Conservation (phyloP, 2,888 invertebrate species). For the Xiphydria camelus region DNA sequence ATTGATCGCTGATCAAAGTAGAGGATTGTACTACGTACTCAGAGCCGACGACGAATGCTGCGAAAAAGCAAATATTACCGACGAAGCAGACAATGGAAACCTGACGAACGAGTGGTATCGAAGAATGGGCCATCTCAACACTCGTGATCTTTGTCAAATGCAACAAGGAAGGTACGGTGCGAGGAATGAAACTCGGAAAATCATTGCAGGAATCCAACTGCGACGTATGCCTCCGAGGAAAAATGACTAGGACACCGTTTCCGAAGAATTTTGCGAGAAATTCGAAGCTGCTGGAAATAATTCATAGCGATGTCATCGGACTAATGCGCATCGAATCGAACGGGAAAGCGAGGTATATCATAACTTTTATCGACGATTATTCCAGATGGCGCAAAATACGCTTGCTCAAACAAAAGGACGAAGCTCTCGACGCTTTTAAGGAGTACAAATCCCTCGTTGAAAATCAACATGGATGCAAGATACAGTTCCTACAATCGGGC, state of each 20-base stretch:
- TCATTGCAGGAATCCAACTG: conserved; percentile 1
- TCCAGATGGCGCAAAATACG: conserved; percentile 19
- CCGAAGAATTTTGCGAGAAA: conserved; percentile 8
- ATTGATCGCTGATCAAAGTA: conserved; percentile 7
- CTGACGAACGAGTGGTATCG: conserved; percentile 1
- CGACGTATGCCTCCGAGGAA: conserved; percentile 10
- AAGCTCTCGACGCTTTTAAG: conserved; percentile 18
- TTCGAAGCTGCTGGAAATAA: conserved; percentile 11
- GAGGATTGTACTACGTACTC: conserved; percentile 13
- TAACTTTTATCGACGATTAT: conserved; percentile 26
- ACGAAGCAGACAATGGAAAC: conserved; percentile 1
- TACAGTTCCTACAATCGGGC: conserved; percentile 17
- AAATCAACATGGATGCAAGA: no score
- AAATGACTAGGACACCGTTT: conserved; percentile 16
- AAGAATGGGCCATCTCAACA: conserved; percentile 11
- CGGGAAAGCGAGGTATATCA: conserved; percentile 21
- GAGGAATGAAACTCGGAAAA: conserved; percentile 4
- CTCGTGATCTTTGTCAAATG: neutral
- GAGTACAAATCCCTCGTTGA: conserved; percentile 16
- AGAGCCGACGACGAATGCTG: conserved; percentile 6
- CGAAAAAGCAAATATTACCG: conserved; percentile 3
- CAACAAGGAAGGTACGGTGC: neutral
- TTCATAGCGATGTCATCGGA: conserved; percentile 18
- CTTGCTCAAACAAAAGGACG: conserved; percentile 20
- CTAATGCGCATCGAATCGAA: conserved; percentile 9